These are phyloP conservation scores for Halocynthia roretzi DNA, from an alignment of 23 tunicate genomes.

Conservation along the genomic window DNA sequence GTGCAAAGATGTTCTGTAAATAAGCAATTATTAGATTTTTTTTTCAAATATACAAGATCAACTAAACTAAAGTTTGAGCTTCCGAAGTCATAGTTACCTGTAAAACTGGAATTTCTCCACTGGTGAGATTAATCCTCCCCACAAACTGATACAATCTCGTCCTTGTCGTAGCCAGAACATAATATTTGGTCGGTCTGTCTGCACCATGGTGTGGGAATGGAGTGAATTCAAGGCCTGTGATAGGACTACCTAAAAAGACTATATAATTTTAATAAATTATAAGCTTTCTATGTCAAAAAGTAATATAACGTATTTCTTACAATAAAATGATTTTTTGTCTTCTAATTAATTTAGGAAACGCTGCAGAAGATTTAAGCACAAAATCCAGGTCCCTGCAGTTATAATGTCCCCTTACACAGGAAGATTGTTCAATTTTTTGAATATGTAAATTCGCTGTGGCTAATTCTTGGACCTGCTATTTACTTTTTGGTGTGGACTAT, in stretches of 20 bases:
- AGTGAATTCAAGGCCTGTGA: conserved; percentile 57
- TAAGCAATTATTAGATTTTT: background rate
- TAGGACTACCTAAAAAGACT: conserved; percentile 37
- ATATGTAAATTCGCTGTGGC: too few species aligned
- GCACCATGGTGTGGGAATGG: conserved; percentile 36
- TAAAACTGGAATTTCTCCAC: conserved; percentile 68
- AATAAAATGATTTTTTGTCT: background rate
- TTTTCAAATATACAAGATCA: too few species aligned
- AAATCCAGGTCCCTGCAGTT: too few species aligned
- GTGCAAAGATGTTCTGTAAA: conserved; percentile 47
- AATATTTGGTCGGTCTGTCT: conserved; percentile 45
- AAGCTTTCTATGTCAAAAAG: too few species aligned
- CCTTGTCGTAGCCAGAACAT: conserved; percentile 56
- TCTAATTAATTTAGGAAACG: too few species aligned
- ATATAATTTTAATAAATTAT: too few species aligned
- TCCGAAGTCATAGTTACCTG: conserved; percentile 21
- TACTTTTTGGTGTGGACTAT: too few species aligned
- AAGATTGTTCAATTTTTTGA: too few species aligned
- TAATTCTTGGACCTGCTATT: too few species aligned
- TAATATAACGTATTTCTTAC: background rate
- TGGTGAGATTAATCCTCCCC: conserved; percentile 43
- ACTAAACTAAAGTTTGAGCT: too few species aligned
- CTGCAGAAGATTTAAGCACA: too few species aligned
- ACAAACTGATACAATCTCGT: conserved; percentile 65
- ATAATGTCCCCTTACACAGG: too few species aligned